A percentile compares a stretch with the other conserved stretches of the same genome.
Evolutionary conservation across 2,797 vertebrate species (phyloP).

Genomic region (Argentina silus): DNA sequence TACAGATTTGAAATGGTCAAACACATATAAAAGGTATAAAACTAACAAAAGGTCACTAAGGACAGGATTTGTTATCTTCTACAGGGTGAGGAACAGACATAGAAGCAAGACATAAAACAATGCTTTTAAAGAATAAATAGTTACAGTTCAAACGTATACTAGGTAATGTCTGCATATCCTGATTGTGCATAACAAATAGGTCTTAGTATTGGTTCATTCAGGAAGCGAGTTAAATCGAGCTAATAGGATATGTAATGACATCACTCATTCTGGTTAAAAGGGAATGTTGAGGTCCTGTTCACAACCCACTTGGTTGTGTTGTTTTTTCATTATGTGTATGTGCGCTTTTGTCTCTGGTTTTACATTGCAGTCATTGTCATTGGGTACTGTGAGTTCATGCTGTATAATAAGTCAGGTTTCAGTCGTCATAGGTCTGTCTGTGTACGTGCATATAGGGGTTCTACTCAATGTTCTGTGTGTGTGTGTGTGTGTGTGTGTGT

Average conservation of each 20-base stretch:
- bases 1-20: conserved; percentile 53
- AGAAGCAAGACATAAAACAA: conserved; percentile 23
- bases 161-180: conserved; percentile 32
- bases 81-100: conserved; percentile 34
- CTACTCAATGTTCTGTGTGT: conserved; percentile 49
- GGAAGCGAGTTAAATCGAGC: neutral
- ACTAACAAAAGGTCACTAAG: conserved; percentile 42
- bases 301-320: neutral
- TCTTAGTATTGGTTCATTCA: conserved; percentile 13
- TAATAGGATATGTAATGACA: neutral
- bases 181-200: conserved; percentile 18
- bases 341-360: conserved; percentile 34
- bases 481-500: conserved; percentile 18
- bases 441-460: conserved; percentile 22
- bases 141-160: conserved; percentile 27
- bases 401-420: too few species aligned
- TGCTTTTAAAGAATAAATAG: conserved; percentile 60
- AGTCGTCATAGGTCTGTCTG: conserved; percentile 6
- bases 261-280: conserved; percentile 8
- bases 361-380: conserved; percentile 17
- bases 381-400: too few species aligned
- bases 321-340: conserved; percentile 10
- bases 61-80: conserved; percentile 29
- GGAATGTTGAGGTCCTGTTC: conserved; percentile 45
- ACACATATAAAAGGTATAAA: conserved; percentile 73